phyloP scores from a whole-genome alignment of 2,113 vertebrate genomes.

The Cochlearius cochlearius region DNA sequence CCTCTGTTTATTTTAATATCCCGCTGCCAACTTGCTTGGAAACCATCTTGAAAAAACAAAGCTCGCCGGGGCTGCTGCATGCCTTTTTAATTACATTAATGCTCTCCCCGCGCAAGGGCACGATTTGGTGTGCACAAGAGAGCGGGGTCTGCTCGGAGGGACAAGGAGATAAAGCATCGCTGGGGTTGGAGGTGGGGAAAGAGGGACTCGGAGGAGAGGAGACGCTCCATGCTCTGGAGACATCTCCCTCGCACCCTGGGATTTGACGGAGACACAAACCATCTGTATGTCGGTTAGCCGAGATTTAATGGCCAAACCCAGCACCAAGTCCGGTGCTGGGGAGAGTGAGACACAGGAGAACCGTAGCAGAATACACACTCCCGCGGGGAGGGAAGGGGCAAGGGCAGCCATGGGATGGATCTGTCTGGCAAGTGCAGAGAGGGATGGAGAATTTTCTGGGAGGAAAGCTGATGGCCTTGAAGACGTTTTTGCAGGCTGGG shows the following conservation, averaged over 20 bases:
- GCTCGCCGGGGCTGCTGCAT: slow-evolving; percentile 23
- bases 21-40: slow-evolving; percentile 62
- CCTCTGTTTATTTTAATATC: slow-evolving; percentile 72
- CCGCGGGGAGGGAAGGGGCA: not conserved
- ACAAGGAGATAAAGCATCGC: not conserved
- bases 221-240: not conserved
- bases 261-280: slow-evolving; percentile 45
- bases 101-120: not conserved
- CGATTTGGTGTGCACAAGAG: not conserved
- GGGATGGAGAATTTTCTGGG: not conserved
- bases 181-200: slow-evolving; percentile 2
- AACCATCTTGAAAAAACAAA: slow-evolving; percentile 66
- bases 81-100: slow-evolving; percentile 68
- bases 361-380: not conserved
- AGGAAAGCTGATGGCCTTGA: not conserved
- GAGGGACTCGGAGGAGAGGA: not conserved
- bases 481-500: not conserved
- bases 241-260: slow-evolving; percentile 28
- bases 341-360: not conserved
- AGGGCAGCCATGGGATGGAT: not conserved
- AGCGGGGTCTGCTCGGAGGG: not conserved
- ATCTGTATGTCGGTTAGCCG: slow-evolving; percentile 9
- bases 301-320: slow-evolving; percentile 4
- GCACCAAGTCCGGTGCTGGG: slow-evolving; percentile 3
- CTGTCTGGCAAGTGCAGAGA: not conserved